A percentile compares a stretch with the other conserved stretches of the same genome.
Evolutionary conservation across 2,888 invertebrate genomes (phyloP).

Genomic region (Flexamia atlantica): DNA sequence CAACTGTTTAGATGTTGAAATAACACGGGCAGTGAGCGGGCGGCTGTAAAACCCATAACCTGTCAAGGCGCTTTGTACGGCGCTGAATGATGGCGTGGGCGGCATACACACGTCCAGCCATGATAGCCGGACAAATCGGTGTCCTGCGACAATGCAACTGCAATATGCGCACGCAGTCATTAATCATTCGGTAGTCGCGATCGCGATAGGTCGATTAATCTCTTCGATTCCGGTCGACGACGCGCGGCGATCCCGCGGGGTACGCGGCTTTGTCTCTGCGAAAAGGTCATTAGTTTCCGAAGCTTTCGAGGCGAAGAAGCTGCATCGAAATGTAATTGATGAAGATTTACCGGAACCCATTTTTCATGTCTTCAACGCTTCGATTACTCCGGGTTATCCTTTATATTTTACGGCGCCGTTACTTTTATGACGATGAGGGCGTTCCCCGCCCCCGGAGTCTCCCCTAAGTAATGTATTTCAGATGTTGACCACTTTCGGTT

Average conservation of each 20-base stretch:
- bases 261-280: constrained; percentile 26
- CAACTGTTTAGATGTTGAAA: constrained; percentile 1
- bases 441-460: constrained; percentile 1
- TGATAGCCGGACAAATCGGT: constrained; percentile 29
- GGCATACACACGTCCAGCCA: constrained; percentile 3
- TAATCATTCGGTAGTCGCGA: constrained; percentile 33
- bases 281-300: constrained; percentile 54
- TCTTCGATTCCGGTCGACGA: constrained; percentile 19
- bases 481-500: constrained; percentile 58
- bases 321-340: constrained; percentile 56
- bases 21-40: neutral
- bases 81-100: constrained; percentile 6
- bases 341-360: constrained; percentile 53
- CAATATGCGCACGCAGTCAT: constrained; percentile 34
- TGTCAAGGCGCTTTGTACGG: constrained; percentile 21
- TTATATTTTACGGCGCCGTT: constrained; percentile 58
- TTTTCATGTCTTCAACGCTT: constrained; percentile 58
- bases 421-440: constrained; percentile 50
- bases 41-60: constrained; percentile 31
- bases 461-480: constrained; percentile 57
- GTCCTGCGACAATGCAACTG: constrained; percentile 5
- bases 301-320: constrained; percentile 54
- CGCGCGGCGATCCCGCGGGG: constrained; percentile 22
- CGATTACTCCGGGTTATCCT: constrained; percentile 57
- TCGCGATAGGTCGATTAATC: constrained; percentile 42